Base-by-base conservation (phyloP, 2,888 invertebrate genomes). In the Eugnorisma glareosa region DNA sequence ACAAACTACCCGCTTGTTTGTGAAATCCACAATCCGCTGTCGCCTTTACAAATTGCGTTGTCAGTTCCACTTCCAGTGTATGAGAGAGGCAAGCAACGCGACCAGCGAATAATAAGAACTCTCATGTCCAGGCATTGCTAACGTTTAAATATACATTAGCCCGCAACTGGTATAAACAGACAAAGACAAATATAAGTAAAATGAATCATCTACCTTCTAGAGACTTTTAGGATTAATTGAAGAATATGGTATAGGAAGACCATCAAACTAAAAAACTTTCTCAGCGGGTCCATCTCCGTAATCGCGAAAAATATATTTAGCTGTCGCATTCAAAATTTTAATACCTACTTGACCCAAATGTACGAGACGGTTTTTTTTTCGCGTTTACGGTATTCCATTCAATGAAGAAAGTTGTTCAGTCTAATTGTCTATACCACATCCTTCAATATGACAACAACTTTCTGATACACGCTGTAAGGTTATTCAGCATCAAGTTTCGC, bases 21-120 rank as follows among this genome's bases (percentile, higher is more conserved):
- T 31, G 57, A 59, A 59, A 15, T 59, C 18, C 31, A 43, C 3
- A 18, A 54, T 54, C 15, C 24, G 10, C 24, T 37, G 13, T 35
- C 11, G 31, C 35, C 59, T 31, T 66, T 61, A 69, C 45, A 77
- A 77, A 81, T 77, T 73, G 59, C 21, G 69, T 37, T 82, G 61
- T 63, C 78, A 51, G 31, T 70, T 28, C n/a, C 40, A 67, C 11
- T 43, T 70, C 48, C 31, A 21, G 31, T 48, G 24, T 43, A 57
- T n/a, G 21, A 77, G 18, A 59, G 13, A 7, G 21, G 31, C 31
- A 40, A 48, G 37, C 31, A 51, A 70, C 67, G 69, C 31, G 15
- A 21, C 15, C 21, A 59, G 40, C 13, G 18, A 68, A 72, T 68
- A 66, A 81, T 63, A 70, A 63, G 28, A 63, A 28, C 63, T 57